A percentile compares a stretch with the other conserved stretches of the same genome.
phyloP scores from a whole-genome alignment of 2,888 invertebrate species.

The Polyploca ridens region DNA sequence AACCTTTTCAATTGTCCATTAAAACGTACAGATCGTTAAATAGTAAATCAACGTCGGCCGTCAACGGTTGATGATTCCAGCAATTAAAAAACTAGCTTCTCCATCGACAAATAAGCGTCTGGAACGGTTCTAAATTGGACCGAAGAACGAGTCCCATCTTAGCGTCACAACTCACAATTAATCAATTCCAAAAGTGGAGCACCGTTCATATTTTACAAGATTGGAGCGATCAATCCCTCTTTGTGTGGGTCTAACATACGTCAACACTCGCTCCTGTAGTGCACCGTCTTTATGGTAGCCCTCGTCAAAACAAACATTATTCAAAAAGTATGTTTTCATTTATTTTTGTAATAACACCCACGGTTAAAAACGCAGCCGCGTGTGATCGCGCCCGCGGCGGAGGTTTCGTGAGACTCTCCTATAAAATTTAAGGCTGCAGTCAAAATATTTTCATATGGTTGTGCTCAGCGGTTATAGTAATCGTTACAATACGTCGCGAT shows the following conservation, averaged over 20 bases:
- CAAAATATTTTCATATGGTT: conserved; percentile 52
- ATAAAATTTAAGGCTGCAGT: conserved; percentile 52
- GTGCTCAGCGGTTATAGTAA: conserved; percentile 27
- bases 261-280: conserved; percentile 61
- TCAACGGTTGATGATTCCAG: conserved; percentile 58
- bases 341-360: conserved; percentile 77
- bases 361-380: conserved; percentile 60
- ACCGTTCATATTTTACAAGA: conserved; percentile 70
- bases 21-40: conserved; percentile 39
- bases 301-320: conserved; percentile 79
- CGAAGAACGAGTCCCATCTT: conserved; percentile 51
- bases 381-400: conserved; percentile 60
- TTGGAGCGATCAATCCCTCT: conserved; percentile 72
- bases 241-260: conserved; percentile 78
- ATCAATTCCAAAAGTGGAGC: conserved; percentile 78
- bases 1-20: conserved; percentile 43
- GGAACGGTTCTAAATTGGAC: conserved; percentile 66
- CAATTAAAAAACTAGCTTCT: conserved; percentile 65
- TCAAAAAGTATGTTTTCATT: conserved; percentile 76
- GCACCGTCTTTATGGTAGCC: conserved; percentile 67
- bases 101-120: conserved; percentile 63
- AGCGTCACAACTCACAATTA: conserved; percentile 72
- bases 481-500: conserved; percentile 26
- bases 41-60: conserved; percentile 55
- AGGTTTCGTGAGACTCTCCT: conserved; percentile 63